Percentiles rank a stretch among this genome's conserved stretches.
Evolutionary conservation across 2,113 vertebrate species (phyloP).

Genomic region (Neodon shergylaensis): DNA sequence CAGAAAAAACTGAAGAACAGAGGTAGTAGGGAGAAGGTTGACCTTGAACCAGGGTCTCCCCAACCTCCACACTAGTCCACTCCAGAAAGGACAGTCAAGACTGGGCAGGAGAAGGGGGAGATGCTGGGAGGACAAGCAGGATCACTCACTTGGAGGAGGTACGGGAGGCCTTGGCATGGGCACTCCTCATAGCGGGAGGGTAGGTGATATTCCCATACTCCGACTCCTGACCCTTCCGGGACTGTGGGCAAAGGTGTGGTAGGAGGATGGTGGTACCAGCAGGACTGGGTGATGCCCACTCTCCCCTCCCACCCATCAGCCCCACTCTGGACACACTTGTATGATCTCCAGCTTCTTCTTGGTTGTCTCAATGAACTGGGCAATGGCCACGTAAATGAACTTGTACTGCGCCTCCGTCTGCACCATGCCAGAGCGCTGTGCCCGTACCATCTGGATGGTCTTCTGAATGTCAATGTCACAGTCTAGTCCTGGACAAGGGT

Average conservation of each 20-base stretch:
- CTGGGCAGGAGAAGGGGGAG: not conserved
- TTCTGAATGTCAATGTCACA: conserved; percentile 97
- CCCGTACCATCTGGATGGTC: conserved; percentile 97
- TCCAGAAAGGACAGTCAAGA: not conserved
- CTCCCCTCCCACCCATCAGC: not conserved
- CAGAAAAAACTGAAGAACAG: not conserved
- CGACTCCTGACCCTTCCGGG: conserved; percentile 87
- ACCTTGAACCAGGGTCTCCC: not conserved
- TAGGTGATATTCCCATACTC: conserved; percentile 95
- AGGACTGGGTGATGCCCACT: not conserved
- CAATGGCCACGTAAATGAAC: conserved; percentile 97
- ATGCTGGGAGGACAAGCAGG: not conserved
- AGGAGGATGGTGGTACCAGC: not conserved
- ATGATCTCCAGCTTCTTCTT: conserved; percentile 89
- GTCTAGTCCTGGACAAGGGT: conserved; percentile 89
- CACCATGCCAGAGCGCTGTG: conserved; percentile 97
- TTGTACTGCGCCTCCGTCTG: conserved; percentile 98
- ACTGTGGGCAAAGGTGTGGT: conserved; percentile 64
- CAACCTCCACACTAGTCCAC: not conserved
- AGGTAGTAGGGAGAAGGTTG: not conserved
- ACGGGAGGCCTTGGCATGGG: conserved; percentile 86
- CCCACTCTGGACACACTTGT: conserved; percentile 82
- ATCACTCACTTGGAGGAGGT: conserved; percentile 93
- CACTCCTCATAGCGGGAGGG: conserved; percentile 84
- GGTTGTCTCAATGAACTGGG: conserved; percentile 93